Percentiles rank a stretch among this genome's conserved stretches.
Evolutionary conservation across 2,113 vertebrate genomes (phyloP).

Genomic region (Chunga burmeisteri): DNA sequence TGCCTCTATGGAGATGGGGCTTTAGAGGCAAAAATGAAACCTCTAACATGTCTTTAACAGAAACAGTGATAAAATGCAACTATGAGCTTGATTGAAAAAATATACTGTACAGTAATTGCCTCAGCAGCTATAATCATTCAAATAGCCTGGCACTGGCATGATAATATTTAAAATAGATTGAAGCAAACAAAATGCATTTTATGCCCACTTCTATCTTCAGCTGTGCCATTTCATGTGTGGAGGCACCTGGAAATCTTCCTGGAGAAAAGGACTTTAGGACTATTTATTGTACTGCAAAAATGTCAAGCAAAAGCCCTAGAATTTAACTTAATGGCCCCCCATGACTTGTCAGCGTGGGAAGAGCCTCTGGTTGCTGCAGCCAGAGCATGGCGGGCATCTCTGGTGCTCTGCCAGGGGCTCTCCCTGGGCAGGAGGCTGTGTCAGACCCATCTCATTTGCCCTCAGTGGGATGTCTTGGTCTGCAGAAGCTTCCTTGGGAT

Average conservation of each 20-base stretch:
- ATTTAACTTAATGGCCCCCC: neutral
- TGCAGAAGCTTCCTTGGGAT: rapidly evolving
- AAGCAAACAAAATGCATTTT: neutral
- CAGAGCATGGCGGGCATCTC: neutral
- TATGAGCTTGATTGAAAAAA: neutral
- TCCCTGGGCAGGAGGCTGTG: neutral
- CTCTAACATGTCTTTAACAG: neutral
- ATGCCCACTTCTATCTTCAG: neutral
- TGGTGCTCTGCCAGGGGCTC: rapidly evolving
- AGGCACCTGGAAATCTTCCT: neutral
- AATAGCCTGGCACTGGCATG: neutral
- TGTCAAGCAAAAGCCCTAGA: rapidly evolving
- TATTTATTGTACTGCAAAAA: neutral
- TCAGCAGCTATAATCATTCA: neutral
- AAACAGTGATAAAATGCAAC: neutral
- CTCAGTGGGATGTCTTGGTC: neutral
- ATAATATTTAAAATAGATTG: neutral
- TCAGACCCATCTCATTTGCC: neutral
- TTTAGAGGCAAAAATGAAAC: neutral
- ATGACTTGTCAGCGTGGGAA: neutral
- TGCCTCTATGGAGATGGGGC: neutral
- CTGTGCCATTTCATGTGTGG: neutral
- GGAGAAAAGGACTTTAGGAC: neutral
- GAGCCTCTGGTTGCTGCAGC: neutral
- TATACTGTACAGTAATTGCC: neutral